Evolutionary conservation across 2,797 vertebrate species (phyloP).

Genomic region (Periophthalmus magnuspinnatus): DNA sequence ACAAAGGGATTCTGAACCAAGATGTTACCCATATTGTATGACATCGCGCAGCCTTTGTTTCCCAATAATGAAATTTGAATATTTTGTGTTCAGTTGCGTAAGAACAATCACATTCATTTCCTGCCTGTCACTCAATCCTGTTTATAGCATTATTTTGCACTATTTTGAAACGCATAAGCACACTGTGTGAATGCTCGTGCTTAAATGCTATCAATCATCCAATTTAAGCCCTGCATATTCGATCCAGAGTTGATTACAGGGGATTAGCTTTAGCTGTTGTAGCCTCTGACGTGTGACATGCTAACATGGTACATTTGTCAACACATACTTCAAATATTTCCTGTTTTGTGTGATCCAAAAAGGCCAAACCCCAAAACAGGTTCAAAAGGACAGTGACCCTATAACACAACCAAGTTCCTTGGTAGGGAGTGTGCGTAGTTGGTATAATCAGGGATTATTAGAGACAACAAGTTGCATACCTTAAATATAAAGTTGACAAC

Average conservation of each 20-base stretch:
- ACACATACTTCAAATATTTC: constrained; percentile 34
- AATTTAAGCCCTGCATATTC: constrained; percentile 51
- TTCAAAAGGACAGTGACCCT: constrained; percentile 26
- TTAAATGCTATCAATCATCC: constrained; percentile 34
- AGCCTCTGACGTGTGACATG: constrained; percentile 47
- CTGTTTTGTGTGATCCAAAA: constrained; percentile 21
- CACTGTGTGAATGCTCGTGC: constrained; percentile 10
- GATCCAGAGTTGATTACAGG: constrained; percentile 55
- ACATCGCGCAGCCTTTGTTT: not conserved
- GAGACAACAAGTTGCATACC: constrained; percentile 25
- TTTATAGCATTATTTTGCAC: constrained; percentile 1
- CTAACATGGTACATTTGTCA: constrained; percentile 36
- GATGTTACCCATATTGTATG: constrained; percentile 4
- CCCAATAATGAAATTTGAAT: constrained; percentile 1
- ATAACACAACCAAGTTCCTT: constrained; percentile 45
- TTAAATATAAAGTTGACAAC: constrained; percentile 13
- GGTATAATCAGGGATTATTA: constrained; percentile 18
- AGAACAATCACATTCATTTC: constrained; percentile 13
- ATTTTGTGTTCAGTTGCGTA: constrained; percentile 3
- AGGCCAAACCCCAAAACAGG: constrained; percentile 49
- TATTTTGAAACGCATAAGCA: constrained; percentile 10
- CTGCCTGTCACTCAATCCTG: constrained; percentile 1
- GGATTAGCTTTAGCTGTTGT: constrained; percentile 58
- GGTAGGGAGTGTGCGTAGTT: constrained; percentile 46
- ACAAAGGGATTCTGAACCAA: constrained; percentile 34